phyloP scores from a whole-genome alignment of 2,797 vertebrate genomes.

The Gymnoscopelus microlampas region DNA sequence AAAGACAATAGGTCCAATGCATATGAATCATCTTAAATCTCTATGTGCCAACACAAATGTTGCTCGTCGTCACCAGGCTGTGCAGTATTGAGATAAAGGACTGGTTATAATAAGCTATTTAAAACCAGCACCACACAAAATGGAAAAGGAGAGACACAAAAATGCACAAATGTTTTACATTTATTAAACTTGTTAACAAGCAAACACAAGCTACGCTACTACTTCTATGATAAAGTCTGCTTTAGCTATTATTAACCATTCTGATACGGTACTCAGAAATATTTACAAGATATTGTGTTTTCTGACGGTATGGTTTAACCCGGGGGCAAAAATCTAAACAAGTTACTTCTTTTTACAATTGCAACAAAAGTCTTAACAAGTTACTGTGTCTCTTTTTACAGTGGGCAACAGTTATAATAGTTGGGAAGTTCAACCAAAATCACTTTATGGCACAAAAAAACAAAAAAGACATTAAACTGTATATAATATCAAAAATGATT shows the following conservation, averaged over 20 bases:
- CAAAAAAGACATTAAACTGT: no score
- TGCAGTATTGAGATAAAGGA: no score
- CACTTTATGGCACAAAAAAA: neutral
- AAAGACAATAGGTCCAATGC: no score
- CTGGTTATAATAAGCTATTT: no score
- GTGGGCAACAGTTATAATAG: neutral
- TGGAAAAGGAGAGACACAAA: neutral
- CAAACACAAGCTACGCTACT: slow-evolving; percentile 55
- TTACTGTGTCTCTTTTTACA: neutral
- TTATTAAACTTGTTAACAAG: slow-evolving; percentile 65
- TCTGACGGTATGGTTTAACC: slow-evolving; percentile 13
- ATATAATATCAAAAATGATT: no score
- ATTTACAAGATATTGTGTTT: slow-evolving; percentile 55
- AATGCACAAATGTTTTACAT: slow-evolving; percentile 42
- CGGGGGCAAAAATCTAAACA: slow-evolving; percentile 32
- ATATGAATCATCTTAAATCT: no score
- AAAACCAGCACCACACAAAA: neutral
- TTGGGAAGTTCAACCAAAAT: neutral
- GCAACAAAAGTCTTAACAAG: slow-evolving; percentile 21
- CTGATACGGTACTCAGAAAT: slow-evolving; percentile 38
- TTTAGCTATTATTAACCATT: slow-evolving; percentile 17
- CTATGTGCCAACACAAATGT: no score
- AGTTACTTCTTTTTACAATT: slow-evolving; percentile 15
- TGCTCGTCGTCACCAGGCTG: no score
- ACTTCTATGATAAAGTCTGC: slow-evolving; percentile 38